phyloP scores from a whole-genome alignment of 2,113 vertebrate species.

The Hyperopisus bebe region DNA sequence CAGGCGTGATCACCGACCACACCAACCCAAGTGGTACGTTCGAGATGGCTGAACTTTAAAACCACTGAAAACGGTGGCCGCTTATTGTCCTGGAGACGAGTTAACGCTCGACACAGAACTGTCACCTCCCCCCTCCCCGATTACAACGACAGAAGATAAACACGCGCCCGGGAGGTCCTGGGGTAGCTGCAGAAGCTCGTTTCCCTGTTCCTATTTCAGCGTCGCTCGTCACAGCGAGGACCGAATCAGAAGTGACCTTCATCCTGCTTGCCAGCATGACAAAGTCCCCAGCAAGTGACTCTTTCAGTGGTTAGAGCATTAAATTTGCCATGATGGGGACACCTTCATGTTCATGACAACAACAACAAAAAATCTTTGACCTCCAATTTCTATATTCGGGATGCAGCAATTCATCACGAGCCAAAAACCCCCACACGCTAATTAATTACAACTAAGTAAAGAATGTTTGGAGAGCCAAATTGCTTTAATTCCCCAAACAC shows the following conservation, averaged over 20 bases:
- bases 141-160: constrained; percentile 72
- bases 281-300: constrained; percentile 55
- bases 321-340: constrained; percentile 65
- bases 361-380: constrained; percentile 67
- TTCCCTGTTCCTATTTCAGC: neutral
- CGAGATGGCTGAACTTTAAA: constrained; percentile 72
- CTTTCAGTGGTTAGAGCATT: constrained; percentile 55
- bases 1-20: constrained; percentile 54
- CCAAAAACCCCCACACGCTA: constrained; percentile 65
- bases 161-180: constrained; percentile 41
- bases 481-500: constrained; percentile 69
- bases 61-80: constrained; percentile 70
- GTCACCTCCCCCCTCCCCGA: constrained; percentile 59
- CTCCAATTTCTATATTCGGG: constrained; percentile 67
- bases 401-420: constrained; percentile 68
- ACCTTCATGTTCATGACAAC: constrained; percentile 67
- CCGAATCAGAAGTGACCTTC: constrained; percentile 51
- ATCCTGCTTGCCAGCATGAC: constrained; percentile 52
- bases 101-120: constrained; percentile 56
- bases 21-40: constrained; percentile 60
- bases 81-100: constrained; percentile 69
- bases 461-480: constrained; percentile 76
- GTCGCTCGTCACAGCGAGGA: constrained; percentile 36
- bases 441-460: constrained; percentile 79
- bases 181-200: neutral